Evolutionary conservation across 1,140 invertebrate genomes (phyloP).

Genomic region (Sesamia nonagrioides): DNA sequence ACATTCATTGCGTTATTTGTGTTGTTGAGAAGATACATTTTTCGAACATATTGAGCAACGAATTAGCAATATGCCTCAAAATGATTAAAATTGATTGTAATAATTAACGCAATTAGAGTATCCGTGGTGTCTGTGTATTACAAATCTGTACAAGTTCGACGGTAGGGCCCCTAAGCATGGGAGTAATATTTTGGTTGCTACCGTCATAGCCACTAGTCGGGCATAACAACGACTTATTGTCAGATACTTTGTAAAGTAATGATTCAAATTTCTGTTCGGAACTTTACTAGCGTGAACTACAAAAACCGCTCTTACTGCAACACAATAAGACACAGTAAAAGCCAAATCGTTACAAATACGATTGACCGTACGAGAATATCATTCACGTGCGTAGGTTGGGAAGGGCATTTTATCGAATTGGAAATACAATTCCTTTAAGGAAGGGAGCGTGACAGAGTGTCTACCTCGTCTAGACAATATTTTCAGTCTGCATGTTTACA

Average conservation of each 20-base stretch:
- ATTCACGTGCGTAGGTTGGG: background rate
- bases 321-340: background rate
- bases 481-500: background rate
- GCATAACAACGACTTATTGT: background rate
- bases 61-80: too few species aligned
- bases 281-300: background rate
- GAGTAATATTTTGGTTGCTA: background rate
- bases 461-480: conserved; percentile 11
- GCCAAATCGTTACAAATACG: background rate
- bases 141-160: too few species aligned
- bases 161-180: too few species aligned
- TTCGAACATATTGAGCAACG: too few species aligned
- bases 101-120: too few species aligned
- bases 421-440: background rate
- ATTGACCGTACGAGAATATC: background rate
- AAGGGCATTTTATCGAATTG: conserved; percentile 16
- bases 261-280: background rate
- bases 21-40: too few species aligned
- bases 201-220: background rate
- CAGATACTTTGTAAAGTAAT: conserved; percentile 3
- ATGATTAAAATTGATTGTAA: too few species aligned
- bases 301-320: background rate
- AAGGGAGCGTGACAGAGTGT: background rate
- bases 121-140: too few species aligned
- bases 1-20: too few species aligned